Evolutionary conservation across 2,797 vertebrate species (phyloP).

Genomic region (Ctenopoma multispine): DNA sequence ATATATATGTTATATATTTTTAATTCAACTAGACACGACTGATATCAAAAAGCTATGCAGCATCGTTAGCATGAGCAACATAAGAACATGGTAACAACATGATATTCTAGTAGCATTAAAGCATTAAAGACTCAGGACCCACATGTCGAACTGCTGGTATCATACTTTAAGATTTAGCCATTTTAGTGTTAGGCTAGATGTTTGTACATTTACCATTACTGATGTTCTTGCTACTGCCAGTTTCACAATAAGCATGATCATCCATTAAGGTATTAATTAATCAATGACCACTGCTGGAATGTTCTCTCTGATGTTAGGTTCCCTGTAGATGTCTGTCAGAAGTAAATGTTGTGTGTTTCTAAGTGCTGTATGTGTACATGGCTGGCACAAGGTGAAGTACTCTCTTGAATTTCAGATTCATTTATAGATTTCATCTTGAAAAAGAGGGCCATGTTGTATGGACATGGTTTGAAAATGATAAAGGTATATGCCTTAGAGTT

Average conservation of each 20-base stretch:
- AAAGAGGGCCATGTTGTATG: slow-evolving; percentile 90
- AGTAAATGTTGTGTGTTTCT: slow-evolving; percentile 79
- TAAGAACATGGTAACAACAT: slow-evolving; percentile 51
- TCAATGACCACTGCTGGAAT: slow-evolving; percentile 73
- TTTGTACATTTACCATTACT: slow-evolving; percentile 76
- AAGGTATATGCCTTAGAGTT: slow-evolving; percentile 88
- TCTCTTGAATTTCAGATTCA: slow-evolving; percentile 91
- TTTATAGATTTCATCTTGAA: slow-evolving; percentile 90
- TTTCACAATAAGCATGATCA: slow-evolving; percentile 78
- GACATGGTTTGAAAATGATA: slow-evolving; percentile 90
- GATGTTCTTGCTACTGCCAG: slow-evolving; percentile 73
- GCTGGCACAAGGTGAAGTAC: slow-evolving; percentile 90
- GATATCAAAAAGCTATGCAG: background rate
- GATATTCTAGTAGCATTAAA: slow-evolving; percentile 18
- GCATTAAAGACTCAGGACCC: slow-evolving; percentile 53
- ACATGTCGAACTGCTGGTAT: slow-evolving; percentile 60
- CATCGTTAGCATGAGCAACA: slow-evolving; percentile 26
- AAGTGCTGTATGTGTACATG: slow-evolving; percentile 84
- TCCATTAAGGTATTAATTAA: slow-evolving; percentile 74
- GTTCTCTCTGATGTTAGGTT: slow-evolving; percentile 79
- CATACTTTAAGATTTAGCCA: slow-evolving; percentile 69
- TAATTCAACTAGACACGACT: too few relatives aligned
- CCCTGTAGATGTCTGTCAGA: slow-evolving; percentile 77
- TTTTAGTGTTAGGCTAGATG: slow-evolving; percentile 72
- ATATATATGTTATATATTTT: background rate